Percentiles rank a stretch among this genome's conserved stretches.
Conservation (phyloP, 2,113 vertebrate species). For the Rhinichthys klamathensis region DNA sequence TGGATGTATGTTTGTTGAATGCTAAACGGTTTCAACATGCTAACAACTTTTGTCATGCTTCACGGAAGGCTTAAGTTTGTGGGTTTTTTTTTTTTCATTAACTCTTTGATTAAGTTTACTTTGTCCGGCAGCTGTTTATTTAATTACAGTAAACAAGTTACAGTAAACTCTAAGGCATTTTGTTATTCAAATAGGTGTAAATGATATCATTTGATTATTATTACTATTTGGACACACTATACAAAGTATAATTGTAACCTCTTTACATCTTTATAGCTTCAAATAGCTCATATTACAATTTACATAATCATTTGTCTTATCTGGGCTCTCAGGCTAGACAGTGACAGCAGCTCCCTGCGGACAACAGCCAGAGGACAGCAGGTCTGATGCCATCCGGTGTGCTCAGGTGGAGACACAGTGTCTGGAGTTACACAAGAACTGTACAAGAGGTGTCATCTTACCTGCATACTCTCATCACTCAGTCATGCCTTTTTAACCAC, state of each 20-base stretch:
- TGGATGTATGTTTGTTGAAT: background rate
- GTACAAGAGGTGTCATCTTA: slow-evolving; percentile 17
- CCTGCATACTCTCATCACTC: slow-evolving; percentile 24
- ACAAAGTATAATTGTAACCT: background rate
- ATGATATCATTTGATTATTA: background rate
- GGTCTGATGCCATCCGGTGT: background rate
- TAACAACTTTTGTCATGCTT: background rate
- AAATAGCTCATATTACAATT: slow-evolving; percentile 22
- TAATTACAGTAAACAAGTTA: too few relatives aligned
- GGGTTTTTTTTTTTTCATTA: too few relatives aligned
- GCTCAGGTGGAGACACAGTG: slow-evolving; percentile 9
- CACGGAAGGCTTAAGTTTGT: background rate
- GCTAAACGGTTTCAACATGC: background rate
- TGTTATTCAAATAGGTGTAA: background rate
- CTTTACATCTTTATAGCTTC: background rate
- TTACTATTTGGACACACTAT: background rate
- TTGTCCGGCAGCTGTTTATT: background rate
- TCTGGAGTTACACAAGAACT: slow-evolving; percentile 30
- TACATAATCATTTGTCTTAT: slow-evolving; percentile 18
- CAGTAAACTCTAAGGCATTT: too few relatives aligned
- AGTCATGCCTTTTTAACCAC: background rate
- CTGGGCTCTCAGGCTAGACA: background rate
- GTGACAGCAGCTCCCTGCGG: background rate
- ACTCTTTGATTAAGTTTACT: background rate
- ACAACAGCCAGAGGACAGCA: slow-evolving; percentile 22